Evolutionary conservation across 2,888 invertebrate species (phyloP).

Genomic region (Pristionchus maxplancki): DNA sequence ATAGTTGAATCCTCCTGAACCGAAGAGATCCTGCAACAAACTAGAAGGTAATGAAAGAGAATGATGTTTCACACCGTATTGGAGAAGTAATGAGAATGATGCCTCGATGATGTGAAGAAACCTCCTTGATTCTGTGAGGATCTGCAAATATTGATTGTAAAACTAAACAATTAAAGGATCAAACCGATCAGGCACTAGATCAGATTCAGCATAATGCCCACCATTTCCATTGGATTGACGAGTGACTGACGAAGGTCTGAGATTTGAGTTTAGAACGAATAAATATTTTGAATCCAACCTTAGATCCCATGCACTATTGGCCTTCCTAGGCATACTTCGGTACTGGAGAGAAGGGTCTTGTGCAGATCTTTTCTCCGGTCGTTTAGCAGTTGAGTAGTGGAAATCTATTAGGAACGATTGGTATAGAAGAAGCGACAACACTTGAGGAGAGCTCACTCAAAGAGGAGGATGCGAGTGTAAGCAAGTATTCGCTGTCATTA

Average conservation of each 20-base stretch:
- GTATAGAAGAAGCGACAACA: neutral
- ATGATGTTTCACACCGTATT: conserved; percentile 54
- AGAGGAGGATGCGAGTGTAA: neutral
- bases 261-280: neutral
- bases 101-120: conserved; percentile 59
- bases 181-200: conserved; percentile 49
- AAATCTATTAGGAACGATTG: conserved; percentile 29
- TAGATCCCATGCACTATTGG: conserved; percentile 51
- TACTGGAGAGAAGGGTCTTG: neutral
- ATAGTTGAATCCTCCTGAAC: conserved; percentile 62
- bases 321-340: conserved; percentile 5
- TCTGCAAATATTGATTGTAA: neutral
- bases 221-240: neutral
- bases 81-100: conserved; percentile 72
- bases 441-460: conserved; percentile 5
- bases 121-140: neutral
- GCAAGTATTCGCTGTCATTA: conserved; percentile 12
- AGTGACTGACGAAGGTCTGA: neutral
- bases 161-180: neutral
- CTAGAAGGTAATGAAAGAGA: neutral
- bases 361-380: neutral
- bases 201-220: conserved; percentile 58
- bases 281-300: neutral
- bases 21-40: conserved; percentile 61
- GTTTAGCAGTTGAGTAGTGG: conserved; percentile 46